Evolutionary conservation across 2,113 vertebrate species (phyloP), one percentile per base, ranked within the genome.

Genomic region (Clarias macrocephalus): DNA sequence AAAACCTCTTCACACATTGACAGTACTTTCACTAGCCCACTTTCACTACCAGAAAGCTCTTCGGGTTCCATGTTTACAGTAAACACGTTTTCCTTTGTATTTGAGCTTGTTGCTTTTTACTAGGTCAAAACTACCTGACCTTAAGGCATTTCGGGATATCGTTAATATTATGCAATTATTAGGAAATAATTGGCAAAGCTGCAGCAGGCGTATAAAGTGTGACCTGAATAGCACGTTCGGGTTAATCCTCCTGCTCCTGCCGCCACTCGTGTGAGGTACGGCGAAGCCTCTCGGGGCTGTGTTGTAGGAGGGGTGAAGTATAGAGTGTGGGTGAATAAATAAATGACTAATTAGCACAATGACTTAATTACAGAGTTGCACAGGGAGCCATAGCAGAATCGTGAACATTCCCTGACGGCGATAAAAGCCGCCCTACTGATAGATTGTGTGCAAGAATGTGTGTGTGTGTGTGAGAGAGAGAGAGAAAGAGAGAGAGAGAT

Each of bases 321-420:
- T 3, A 84, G 68, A 19, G 62, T 88, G 82, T 80, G 56, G 75
- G 12, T 89, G 37, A 59, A 68, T 37, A 37, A 85, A 73, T 19
- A 75, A 84, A 73, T 80, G 80, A 54, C 66, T 81, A 59, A 85
- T 80, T 75, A 33, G 76, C 84, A 37, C 18, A 82, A 87, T 57
- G 60, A 82, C 76, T 48, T 89, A 63, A 80, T 80, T 80, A 79
- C 7, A 21, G 73, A 16, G 33, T 84, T 23, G 30, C 25, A 48
- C 65, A 81, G 16, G 25, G 59, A 85, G 59, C 82, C 52, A 42
- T 33, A 66, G 59, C 13, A n/a, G 62, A 57, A 57, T 84, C 65
- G 52, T n/a, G 19, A 62, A 9, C 54, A 54, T 52, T 68, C 57
- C 57, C 16, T 18, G 23, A 62, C 76, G 48, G 48, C 65, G 42